These are phyloP conservation scores for Corydoras sp. DNA, from an alignment of 2,113 vertebrate species.

Conservation along the genomic window DNA sequence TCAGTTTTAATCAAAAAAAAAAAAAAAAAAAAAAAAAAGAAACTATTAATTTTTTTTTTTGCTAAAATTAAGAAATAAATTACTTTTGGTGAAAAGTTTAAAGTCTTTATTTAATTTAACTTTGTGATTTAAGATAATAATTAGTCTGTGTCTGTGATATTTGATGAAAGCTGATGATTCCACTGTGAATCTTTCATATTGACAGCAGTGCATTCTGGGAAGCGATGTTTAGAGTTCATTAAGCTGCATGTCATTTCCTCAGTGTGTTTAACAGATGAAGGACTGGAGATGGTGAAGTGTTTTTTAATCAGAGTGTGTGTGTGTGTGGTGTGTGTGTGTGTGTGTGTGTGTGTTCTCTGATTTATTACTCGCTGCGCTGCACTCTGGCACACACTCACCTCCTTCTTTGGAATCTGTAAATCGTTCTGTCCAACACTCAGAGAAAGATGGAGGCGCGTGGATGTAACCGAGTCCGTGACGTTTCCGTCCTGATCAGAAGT, in stretches of 20 bases:
- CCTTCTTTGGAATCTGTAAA: constrained; percentile 28
- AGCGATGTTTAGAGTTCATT: neutral
- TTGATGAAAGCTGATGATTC: too few relatives aligned
- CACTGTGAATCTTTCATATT: too few relatives aligned
- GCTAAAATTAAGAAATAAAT: too few relatives aligned
- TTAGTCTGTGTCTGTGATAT: too few relatives aligned
- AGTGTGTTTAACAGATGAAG: neutral
- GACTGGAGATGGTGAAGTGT: constrained; percentile 21
- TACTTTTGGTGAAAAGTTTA: too few relatives aligned
- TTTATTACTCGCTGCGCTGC: constrained; percentile 33
- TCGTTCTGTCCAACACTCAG: constrained; percentile 1
- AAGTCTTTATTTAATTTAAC: too few relatives aligned
- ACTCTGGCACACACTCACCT: constrained; percentile 1
- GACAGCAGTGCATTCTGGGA: constrained; percentile 2
- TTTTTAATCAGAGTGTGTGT: neutral
- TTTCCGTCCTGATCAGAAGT: neutral
- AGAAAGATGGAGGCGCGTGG: neutral
- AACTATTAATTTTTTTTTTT: too few relatives aligned
- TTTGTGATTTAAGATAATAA: too few relatives aligned
- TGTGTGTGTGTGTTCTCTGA: constrained; percentile 25
- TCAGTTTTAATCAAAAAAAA: too few relatives aligned
- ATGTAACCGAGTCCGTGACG: neutral
- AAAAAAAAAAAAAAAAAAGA: too few relatives aligned
- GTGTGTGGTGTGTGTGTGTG: neutral
- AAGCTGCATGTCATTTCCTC: neutral